Base-by-base conservation (phyloP, 2,797 vertebrate species). In the Chlorospingus semifuscus region DNA sequence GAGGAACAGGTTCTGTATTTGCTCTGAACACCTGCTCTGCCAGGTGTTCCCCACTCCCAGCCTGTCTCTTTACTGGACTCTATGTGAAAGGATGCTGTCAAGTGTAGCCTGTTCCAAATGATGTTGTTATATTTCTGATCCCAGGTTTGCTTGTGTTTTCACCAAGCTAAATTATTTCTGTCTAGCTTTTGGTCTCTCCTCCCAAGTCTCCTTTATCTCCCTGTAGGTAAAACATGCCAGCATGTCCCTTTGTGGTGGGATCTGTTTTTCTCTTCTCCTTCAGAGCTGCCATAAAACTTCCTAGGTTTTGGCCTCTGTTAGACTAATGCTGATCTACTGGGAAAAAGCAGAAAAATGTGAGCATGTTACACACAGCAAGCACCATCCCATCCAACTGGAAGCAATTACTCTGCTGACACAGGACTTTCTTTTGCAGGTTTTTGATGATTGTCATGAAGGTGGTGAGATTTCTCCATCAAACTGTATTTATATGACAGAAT, bases 401-500 rank as follows among this genome's bases (percentile, higher is more conserved):
- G 11, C 8, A 46, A 60, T 69, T 70, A 70, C 49, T 69, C 32
- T 65, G 46, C 70, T 93, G 32, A 91, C 39, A 42, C 9, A 16
- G 4, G 53, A 32, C 57, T 84, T 91, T 83, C 50, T 95, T 92
- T 90, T 83, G 69, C 96, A 99, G 99, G 99, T 99, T 96, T 99
- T 99, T 96, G 98, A 99, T 10, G 99, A 99, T 95, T 99, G 99
- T 96, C 99, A 99, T 12, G 99, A 99, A 96, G 99, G 99, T 42
- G 99, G 99, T 52, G 99, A 99, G 41, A 99, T 99, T 96, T 99
- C 99, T 29, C 99, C 99, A 21, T 99, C 99, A 5, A 99, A 98
- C 93, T 99, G 99, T 96, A 87, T 99, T 96, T 99, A 99, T 96
- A 98, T 99, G 98, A 98, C 96, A 17, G 99, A 99, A 78, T 99